Evolutionary conservation across 2,888 invertebrate species (phyloP).

Genomic region (Drosophila buzzatii): DNA sequence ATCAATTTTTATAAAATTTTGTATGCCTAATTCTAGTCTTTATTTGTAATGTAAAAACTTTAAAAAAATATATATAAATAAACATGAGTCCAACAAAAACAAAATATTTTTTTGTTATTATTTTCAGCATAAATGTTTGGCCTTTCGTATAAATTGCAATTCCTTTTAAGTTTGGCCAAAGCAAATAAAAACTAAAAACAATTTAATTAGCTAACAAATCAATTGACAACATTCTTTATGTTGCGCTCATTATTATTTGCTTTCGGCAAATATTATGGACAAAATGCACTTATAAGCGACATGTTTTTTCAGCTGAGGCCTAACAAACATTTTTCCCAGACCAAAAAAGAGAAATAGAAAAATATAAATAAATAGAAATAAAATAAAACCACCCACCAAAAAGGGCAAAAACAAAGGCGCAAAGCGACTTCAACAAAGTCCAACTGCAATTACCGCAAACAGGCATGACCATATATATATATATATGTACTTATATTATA

Average conservation of each 20-base stretch:
- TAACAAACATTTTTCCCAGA: conserved; percentile 52
- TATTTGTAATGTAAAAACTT: background rate
- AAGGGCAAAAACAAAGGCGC: conserved; percentile 57
- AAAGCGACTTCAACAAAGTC: conserved; percentile 10
- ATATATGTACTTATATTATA: conserved; percentile 24
- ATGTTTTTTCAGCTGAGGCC: conserved; percentile 4
- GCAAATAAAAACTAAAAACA: background rate
- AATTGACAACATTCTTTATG: conserved; percentile 12
- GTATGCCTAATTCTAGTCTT: background rate
- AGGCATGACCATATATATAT: conserved; percentile 65
- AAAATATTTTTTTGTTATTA: background rate
- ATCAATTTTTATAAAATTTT: background rate
- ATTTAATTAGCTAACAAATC: conserved; percentile 15
- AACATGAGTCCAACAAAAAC: background rate
- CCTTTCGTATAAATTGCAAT: background rate
- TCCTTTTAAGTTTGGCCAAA: conserved; percentile 10
- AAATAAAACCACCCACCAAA: conserved; percentile 66
- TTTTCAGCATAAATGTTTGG: background rate
- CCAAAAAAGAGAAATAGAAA: conserved; percentile 20
- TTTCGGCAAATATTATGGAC: conserved; percentile 18
- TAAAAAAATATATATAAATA: background rate
- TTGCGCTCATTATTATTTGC: conserved; percentile 13
- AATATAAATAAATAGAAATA: background rate
- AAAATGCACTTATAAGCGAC: conserved; percentile 3
- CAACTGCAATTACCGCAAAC: conserved; percentile 62